Evolutionary conservation across 1,140 invertebrate genomes (phyloP), one percentile per base, ranked within the genome.

Genomic region (Drosophila sucinea): DNA sequence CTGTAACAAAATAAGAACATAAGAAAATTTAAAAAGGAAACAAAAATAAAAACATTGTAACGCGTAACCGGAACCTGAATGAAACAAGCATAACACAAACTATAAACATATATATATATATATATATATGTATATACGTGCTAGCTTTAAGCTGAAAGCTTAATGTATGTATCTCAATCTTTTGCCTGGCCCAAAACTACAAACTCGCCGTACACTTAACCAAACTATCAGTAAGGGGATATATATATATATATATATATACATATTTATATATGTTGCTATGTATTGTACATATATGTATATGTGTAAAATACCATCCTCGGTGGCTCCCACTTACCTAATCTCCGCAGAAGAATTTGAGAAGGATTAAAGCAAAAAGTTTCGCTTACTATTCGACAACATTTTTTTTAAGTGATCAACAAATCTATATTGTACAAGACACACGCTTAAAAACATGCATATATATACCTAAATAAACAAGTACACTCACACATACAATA

Each of bases 11-110:
- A n/a, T 40, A 32, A 30, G 41, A 29, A 8, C 30, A 60, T 47
- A 65, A 47, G 29, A 56, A 58, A 63, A 62, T 38, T 56, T 4
- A 44, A 68, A 23, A 63, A 33, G 35, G 61, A 63, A 60, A 67
- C 58, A 56, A 64, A 64, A 44, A 61, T 68, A 64, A 66, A 60
- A 58, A 73, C 63, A 77, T 73, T 70, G 77, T 79, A 86, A 87
- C 75, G 82, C 73, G 77, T 77, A 85, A 86, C 82, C 67, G 74
- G 70, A 87, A 79, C 73, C 73, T 75, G 73, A 75, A 6, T 56
- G 68, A 69, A 85, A 65, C 68, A 69, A 27, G 55, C 61, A 72
- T 64, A 80, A 72, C 66, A 60, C 44, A 60, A 79, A 68, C 17
- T 11, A 65, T 64, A 73, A 71, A 60, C 60, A 47, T 7, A 47